phyloP scores from a whole-genome alignment of 2,888 invertebrate species.

The Biston betularia region DNA sequence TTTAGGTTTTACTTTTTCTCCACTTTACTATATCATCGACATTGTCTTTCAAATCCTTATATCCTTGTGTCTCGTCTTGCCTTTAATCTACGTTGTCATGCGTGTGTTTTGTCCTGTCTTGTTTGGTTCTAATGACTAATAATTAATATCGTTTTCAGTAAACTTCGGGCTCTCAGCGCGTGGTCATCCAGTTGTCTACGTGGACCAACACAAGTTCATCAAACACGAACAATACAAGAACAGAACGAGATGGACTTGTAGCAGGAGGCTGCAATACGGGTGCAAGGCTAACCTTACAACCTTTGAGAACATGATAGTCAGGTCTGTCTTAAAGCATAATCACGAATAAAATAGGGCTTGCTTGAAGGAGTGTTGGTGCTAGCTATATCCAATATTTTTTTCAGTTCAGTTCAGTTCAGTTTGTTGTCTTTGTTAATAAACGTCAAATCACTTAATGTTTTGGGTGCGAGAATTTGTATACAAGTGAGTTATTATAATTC shows the following conservation, averaged over 20 bases:
- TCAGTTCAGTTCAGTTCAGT: too few species aligned
- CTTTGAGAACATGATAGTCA: constrained; percentile 60
- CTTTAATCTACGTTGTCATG: too few species aligned
- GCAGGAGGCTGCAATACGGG: constrained; percentile 66
- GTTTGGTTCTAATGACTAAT: constrained; percentile 3
- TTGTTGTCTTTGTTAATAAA: too few species aligned
- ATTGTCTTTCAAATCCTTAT: too few species aligned
- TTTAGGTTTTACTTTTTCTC: too few species aligned
- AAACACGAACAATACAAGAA: constrained; percentile 77
- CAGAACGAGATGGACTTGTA: constrained; percentile 78
- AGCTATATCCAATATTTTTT: neutral
- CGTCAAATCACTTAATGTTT: too few species aligned
- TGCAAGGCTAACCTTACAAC: constrained; percentile 76
- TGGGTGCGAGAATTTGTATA: too few species aligned
- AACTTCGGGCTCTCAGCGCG: constrained; percentile 73
- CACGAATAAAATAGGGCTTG: constrained; percentile 50
- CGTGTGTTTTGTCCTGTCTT: too few species aligned
- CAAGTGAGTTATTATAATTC: too few species aligned
- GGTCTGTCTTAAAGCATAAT: constrained; percentile 70
- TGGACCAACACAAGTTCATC: constrained; percentile 72
- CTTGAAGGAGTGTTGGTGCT: neutral
- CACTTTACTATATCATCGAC: too few species aligned
- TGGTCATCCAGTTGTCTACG: constrained; percentile 70
- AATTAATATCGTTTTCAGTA: constrained; percentile 59
- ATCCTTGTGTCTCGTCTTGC: too few species aligned